phyloP scores from a whole-genome alignment of 2,797 vertebrate species.

The Erpetoichthys calabaricus region DNA sequence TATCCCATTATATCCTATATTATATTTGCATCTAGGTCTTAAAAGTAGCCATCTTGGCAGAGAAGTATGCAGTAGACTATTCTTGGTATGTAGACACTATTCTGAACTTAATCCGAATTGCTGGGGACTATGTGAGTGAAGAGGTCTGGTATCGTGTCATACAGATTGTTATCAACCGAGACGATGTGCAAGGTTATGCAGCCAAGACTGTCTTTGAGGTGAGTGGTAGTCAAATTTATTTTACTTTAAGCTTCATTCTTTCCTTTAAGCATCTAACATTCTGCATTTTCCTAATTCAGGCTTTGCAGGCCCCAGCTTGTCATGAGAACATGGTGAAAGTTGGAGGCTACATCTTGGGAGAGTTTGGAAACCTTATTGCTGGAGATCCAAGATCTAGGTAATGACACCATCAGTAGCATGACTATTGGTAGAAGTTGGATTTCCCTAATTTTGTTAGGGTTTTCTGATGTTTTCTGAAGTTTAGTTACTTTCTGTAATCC shows the following conservation, averaged over 20 bases:
- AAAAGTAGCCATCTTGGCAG: constrained; percentile 49
- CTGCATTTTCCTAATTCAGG: constrained; percentile 33
- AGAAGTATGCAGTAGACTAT: constrained; percentile 50
- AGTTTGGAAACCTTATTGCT: constrained; percentile 83
- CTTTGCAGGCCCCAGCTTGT: constrained; percentile 76
- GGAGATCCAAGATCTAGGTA: constrained; percentile 83
- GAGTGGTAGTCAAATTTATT: too few species aligned
- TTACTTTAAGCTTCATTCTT: too few species aligned
- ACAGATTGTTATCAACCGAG: constrained; percentile 52
- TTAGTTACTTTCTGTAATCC: too few species aligned
- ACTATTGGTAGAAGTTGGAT: too few species aligned
- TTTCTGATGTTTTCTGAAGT: too few species aligned
- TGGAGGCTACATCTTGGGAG: constrained; percentile 80
- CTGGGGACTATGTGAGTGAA: constrained; percentile 52
- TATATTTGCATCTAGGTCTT: constrained; percentile 30
- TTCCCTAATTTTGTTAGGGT: too few species aligned
- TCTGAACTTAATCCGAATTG: constrained; percentile 51
- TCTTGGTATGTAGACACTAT: constrained; percentile 58
- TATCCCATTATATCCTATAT: neutral
- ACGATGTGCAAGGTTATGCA: constrained; percentile 49
- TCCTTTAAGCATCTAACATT: too few species aligned
- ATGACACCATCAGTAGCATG: too few species aligned
- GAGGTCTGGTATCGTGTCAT: constrained; percentile 56
- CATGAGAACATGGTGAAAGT: constrained; percentile 90
- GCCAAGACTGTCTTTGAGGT: constrained; percentile 56